phyloP scores from a whole-genome alignment of 2,797 vertebrate species.

The Crocidura indochinensis region DNA sequence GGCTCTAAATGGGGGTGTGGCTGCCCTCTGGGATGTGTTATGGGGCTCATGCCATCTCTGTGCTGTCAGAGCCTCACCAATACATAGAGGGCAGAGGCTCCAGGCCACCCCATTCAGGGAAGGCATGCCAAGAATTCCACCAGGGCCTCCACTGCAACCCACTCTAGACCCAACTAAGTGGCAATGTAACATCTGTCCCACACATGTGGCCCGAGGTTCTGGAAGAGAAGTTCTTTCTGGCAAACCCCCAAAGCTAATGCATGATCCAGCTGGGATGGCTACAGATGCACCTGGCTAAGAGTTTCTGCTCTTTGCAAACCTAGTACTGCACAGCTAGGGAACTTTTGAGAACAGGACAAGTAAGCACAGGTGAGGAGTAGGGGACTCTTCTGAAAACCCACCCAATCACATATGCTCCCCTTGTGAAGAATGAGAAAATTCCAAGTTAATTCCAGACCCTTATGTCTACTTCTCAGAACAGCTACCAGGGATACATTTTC shows the following conservation, averaged over 20 bases:
- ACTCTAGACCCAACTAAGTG: too few species aligned
- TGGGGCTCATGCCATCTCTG: background rate
- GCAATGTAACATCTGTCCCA: too few species aligned
- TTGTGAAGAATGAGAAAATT: background rate
- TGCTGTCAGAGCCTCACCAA: background rate
- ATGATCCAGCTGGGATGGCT: background rate
- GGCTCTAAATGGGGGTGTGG: background rate
- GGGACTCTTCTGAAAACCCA: background rate
- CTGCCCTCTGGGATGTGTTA: background rate
- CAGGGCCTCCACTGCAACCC: background rate
- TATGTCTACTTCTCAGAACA: background rate
- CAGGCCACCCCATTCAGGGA: background rate
- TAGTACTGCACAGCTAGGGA: background rate
- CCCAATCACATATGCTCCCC: background rate
- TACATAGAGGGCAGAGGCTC: background rate
- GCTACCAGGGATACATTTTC: background rate
- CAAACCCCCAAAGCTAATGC: background rate
- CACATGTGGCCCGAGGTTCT: background rate
- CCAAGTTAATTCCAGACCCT: background rate
- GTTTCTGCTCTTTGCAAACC: conserved; percentile 17
- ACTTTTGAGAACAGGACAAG: conserved; percentile 17
- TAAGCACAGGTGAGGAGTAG: background rate
- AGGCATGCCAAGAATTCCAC: background rate
- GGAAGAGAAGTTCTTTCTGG: background rate
- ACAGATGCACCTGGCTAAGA: background rate